phyloP scores from a whole-genome alignment of 2,888 invertebrate species.

The Sthenelais limicola region DNA sequence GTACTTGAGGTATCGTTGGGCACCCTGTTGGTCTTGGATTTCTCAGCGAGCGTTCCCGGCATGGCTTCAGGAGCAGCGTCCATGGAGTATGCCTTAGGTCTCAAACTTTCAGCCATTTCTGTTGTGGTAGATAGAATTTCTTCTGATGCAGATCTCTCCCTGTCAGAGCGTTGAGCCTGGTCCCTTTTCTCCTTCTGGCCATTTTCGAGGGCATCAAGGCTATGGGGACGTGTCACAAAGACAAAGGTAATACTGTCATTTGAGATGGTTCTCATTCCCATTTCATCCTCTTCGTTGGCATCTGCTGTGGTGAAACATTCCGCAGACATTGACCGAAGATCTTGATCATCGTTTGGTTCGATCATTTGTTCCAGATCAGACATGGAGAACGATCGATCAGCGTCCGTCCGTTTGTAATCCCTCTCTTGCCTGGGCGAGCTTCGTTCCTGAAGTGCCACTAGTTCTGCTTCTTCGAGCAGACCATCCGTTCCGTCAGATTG shows the following conservation, averaged over 20 bases:
- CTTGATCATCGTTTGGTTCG: conserved; percentile 18
- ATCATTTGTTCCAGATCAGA: conserved; percentile 41
- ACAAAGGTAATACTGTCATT: conserved; percentile 48
- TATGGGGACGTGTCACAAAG: conserved; percentile 41
- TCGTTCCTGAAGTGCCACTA: no score
- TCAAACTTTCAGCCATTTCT: neutral
- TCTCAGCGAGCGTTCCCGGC: neutral
- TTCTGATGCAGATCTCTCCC: conserved; percentile 18
- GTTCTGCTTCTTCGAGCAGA: neutral
- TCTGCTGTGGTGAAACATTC: conserved; percentile 42
- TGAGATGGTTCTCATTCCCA: conserved; percentile 29
- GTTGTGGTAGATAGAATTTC: neutral
- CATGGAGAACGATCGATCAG: conserved; percentile 38
- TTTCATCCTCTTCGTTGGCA: conserved; percentile 9
- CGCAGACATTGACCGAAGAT: conserved; percentile 22
- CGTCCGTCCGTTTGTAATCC: neutral
- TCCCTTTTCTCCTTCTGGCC: neutral
- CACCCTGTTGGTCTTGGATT: neutral
- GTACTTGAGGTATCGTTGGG: conserved; percentile 1
- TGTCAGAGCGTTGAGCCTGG: neutral
- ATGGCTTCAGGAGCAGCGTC: conserved; percentile 14
- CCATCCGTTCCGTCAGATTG: neutral
- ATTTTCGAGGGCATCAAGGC: neutral
- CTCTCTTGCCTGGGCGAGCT: neutral
- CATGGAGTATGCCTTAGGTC: conserved; percentile 5